Evolutionary conservation across 2,888 invertebrate genomes (phyloP), one percentile per base, ranked within the genome.

Genomic region (Crematogaster levior): DNA sequence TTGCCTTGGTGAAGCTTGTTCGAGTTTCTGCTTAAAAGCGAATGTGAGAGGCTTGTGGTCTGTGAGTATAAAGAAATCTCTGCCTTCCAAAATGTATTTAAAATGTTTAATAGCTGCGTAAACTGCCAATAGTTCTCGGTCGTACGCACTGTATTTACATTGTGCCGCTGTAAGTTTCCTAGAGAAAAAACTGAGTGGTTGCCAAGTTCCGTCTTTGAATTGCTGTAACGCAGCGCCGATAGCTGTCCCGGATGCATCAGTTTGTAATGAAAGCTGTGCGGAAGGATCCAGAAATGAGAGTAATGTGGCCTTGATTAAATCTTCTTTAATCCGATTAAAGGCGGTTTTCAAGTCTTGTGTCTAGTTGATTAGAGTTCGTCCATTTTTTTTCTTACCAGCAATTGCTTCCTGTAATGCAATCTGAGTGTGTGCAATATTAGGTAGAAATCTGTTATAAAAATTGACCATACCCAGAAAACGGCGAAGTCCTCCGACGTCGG

Each of bases 381-480:
- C 1, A 5, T 6, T 30, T 6, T 46, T 27, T 12, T 73, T 73
- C 0, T 5, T 3, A 0, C 73, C 12, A 0, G 18, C 27, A 0
- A 43, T n/a, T 1, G 21, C 18, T 7, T 37, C 3, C 3, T 73
- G 24, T 30, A 60, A 46, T 0, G 12, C 5, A 0, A 6, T 0
- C 12, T 73, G 46, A 1, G 7, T 46, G 12, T 4, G 4, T 4
- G 73, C 58, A 0, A 12, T 3, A 3, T 61, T 21, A 27, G 18
- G 43, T 3, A 75, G 1, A 4, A 74, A 51, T 21, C 21, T 27
- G 0, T 34, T 21, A 1, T 61, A 74, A 9, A 61, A 74, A 12
- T 74, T 74, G 5, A 48, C 9, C 30, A 74, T 74, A 15, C 21
- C 51, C 7, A 63, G 5, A 48, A 75, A 63, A 21, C 37, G 18